Percentiles rank a stretch among this genome's conserved stretches.
Conservation (phyloP, 2,888 invertebrate species). For the Rambutsinella grinnellia region DNA sequence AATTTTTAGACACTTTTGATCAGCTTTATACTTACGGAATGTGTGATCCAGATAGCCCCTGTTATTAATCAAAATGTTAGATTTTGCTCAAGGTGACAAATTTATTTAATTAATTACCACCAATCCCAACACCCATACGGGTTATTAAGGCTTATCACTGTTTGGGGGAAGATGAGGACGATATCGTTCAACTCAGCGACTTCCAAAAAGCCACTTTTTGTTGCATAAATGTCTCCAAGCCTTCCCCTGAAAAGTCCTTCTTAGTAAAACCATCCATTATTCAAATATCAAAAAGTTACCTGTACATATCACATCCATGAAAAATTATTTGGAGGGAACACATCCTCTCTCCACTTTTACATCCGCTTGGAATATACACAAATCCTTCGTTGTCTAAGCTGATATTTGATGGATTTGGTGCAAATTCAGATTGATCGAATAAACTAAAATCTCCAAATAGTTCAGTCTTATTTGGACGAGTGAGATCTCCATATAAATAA, state of each 20-base stretch:
- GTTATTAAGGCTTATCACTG: conserved; percentile 40
- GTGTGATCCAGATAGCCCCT: no score
- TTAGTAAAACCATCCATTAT: not conserved
- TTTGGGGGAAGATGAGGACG: conserved; percentile 63
- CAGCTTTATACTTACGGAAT: no score
- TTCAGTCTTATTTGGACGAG: conserved; percentile 46
- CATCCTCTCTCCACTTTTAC: conserved; percentile 39
- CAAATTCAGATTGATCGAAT: conserved; percentile 65
- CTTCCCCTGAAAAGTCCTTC: conserved; percentile 30
- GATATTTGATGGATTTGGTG: conserved; percentile 54
- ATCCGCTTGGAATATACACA: conserved; percentile 63
- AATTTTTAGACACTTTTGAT: no score
- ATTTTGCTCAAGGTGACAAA: no score
- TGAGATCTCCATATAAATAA: conserved; percentile 65
- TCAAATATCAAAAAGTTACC: conserved; percentile 33
- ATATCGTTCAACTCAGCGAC: conserved; percentile 63
- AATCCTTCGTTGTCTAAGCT: conserved; percentile 53
- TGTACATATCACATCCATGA: conserved; percentile 65
- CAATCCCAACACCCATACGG: conserved; percentile 64
- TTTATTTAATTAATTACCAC: no score
- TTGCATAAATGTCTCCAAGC: conserved; percentile 57
- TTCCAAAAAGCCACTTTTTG: conserved; percentile 59
- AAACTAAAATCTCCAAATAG: conserved; percentile 47
- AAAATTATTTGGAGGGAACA: conserved; percentile 65
- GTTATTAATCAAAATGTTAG: no score